Evolutionary conservation across 2,113 vertebrate species (phyloP).

Genomic region (Dipodomys spectabilis): DNA sequence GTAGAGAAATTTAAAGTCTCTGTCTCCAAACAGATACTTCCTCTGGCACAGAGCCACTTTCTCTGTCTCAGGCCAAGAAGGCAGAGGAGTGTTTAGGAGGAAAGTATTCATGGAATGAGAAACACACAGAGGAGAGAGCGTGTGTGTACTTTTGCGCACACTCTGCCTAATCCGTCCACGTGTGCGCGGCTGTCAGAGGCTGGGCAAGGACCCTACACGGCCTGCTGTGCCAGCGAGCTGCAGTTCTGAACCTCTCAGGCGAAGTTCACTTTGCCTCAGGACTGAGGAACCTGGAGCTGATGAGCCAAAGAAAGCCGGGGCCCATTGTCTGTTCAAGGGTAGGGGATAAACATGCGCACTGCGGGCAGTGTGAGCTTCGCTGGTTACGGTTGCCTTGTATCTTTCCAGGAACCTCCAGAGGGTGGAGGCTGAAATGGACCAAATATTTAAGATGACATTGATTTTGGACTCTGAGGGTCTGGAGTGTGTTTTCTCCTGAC

Average conservation of each 20-base stretch:
- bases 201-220: neutral
- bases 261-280: neutral
- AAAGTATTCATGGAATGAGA: slow-evolving; percentile 75
- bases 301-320: neutral
- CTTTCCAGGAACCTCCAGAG: neutral
- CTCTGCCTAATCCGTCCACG: slow-evolving; percentile 58
- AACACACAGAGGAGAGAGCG: slow-evolving; percentile 22
- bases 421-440: neutral
- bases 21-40: slow-evolving; percentile 70
- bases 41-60: slow-evolving; percentile 53
- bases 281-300: neutral
- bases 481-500: neutral
- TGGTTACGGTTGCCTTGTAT: neutral
- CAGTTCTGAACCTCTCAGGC: neutral
- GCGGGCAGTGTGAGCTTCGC: neutral
- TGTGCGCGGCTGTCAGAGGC: slow-evolving; percentile 12
- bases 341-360: neutral
- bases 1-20: slow-evolving; percentile 56
- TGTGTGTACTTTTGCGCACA: slow-evolving; percentile 10
- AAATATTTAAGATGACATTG: neutral
- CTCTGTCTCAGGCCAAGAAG: slow-evolving; percentile 19
- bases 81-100: slow-evolving; percentile 49
- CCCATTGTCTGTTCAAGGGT: neutral
- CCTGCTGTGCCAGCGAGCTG: neutral
- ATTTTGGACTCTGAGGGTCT: neutral